Evolutionary conservation across 1,140 invertebrate genomes (phyloP), one percentile per base, ranked within the genome.

Genomic region (Stegodyphus mimosarum): DNA sequence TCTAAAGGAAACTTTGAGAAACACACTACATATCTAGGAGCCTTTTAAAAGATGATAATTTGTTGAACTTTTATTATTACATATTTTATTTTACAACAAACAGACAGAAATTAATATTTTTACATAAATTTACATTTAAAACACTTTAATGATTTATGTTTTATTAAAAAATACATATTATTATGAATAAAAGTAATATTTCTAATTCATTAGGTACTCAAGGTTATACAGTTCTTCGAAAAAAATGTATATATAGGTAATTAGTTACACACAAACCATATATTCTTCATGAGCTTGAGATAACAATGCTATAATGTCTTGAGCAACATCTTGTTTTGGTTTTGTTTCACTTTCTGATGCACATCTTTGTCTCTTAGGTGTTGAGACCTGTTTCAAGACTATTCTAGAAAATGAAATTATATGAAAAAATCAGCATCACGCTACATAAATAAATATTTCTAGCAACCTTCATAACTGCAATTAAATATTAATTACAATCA

Each of bases 301-400:
- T n/a, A 97, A 91, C 94, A 97, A 95, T 89, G 94, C 94, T 88
- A 96, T 94, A 90, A 96, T 96, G 89, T 96, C 95, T 6, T 95
- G 93, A 83, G 91, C 91, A 15, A 13, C 18, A n/a, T 51, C 33
- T 17, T 52, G 7, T 6, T 72, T 51, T 67, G 17, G 17, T 51
- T 50, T 48, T 2, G 71, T 66, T 6, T 83, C 80, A n/a, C 80
- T 83, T 11, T 73, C 80, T 0, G 80, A 83, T 7, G 60, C 55
- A 52, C 80, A 67, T 33, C 80, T 63, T 48, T 66, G 71, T 2
- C 80, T 64, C 10, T 48, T 63, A 18, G 55, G 70, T 6, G 53
- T 6, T 52, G 18, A 18, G 7, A 7, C 11, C 48, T 74, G 80
- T 66, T 83, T 73, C 9, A 83, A 17, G 6, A 83, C 55, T n/a